Evolutionary conservation across 2,888 invertebrate genomes (phyloP).

Genomic region (Papilio gigon): DNA sequence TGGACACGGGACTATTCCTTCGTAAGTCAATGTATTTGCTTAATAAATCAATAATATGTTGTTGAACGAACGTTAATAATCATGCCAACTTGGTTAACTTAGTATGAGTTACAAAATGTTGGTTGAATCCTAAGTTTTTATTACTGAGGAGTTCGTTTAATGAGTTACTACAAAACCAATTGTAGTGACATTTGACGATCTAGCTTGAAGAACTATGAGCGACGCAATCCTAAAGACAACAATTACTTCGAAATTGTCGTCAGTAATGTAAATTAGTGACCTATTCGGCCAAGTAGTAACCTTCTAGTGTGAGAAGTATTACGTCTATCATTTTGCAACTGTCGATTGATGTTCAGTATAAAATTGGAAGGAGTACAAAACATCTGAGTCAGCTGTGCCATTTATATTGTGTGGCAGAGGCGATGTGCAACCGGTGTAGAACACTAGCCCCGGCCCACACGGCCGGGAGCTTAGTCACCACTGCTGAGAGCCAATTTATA

Average conservation of each 20-base stretch:
- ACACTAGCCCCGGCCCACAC: slow-evolving; percentile 33
- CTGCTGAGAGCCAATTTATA: slow-evolving; percentile 33
- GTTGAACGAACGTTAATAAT: too few species aligned
- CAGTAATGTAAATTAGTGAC: neutral
- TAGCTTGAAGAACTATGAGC: too few species aligned
- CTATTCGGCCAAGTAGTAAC: neutral
- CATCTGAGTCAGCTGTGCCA: slow-evolving; percentile 34
- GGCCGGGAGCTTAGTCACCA: slow-evolving; percentile 39
- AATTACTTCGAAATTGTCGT: neutral
- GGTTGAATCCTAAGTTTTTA: too few species aligned
- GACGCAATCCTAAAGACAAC: too few species aligned
- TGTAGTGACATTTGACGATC: too few species aligned
- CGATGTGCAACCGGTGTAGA: slow-evolving; percentile 30
- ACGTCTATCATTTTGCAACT: slow-evolving; percentile 23
- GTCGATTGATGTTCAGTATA: slow-evolving; percentile 26
- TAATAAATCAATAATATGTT: too few species aligned
- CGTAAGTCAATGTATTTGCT: slow-evolving; percentile 55
- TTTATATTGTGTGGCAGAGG: slow-evolving; percentile 37
- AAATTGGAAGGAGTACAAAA: slow-evolving; percentile 39
- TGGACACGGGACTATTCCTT: slow-evolving; percentile 70
- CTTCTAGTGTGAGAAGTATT: neutral
- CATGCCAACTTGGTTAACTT: too few species aligned
- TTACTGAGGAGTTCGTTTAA: too few species aligned
- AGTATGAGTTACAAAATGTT: too few species aligned
- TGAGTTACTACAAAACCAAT: too few species aligned